Conservation (phyloP, 2,113 vertebrate species). For the Paracanthobrama guichenoti region DNA sequence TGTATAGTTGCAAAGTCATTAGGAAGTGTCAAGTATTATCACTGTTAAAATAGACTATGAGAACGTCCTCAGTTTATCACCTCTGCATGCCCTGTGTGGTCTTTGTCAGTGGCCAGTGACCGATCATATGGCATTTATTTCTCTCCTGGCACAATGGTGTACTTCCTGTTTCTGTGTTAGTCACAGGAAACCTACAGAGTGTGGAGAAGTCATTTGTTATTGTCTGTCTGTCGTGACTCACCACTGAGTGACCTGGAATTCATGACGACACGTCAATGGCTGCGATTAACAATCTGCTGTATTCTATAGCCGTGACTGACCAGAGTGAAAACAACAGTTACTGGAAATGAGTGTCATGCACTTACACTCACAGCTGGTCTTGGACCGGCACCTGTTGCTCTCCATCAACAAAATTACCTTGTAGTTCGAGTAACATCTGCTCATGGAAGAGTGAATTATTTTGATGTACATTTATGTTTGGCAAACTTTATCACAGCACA, state of each 20-base stretch:
- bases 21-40: background rate
- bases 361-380: background rate
- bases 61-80: background rate
- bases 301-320: slow-evolving; percentile 51
- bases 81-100: background rate
- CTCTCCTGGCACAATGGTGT: slow-evolving; percentile 56
- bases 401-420: background rate
- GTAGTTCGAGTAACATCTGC: background rate
- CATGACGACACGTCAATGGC: slow-evolving; percentile 58
- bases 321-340: slow-evolving; percentile 36
- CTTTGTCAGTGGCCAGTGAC: background rate
- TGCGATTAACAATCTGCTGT: slow-evolving; percentile 11
- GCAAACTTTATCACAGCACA: background rate
- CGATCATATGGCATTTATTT: background rate
- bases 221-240: slow-evolving; percentile 63
- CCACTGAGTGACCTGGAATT: slow-evolving; percentile 50
- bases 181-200: slow-evolving; percentile 64
- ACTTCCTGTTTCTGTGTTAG: slow-evolving; percentile 57
- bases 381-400: slow-evolving; percentile 10
- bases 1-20: background rate
- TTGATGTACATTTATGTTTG: background rate
- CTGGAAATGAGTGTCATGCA: slow-evolving; percentile 52
- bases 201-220: slow-evolving; percentile 57
- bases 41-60: background rate
- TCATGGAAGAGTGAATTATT: background rate